Evolutionary conservation across 2,797 vertebrate species (phyloP).

Genomic region (Falco concolor): DNA sequence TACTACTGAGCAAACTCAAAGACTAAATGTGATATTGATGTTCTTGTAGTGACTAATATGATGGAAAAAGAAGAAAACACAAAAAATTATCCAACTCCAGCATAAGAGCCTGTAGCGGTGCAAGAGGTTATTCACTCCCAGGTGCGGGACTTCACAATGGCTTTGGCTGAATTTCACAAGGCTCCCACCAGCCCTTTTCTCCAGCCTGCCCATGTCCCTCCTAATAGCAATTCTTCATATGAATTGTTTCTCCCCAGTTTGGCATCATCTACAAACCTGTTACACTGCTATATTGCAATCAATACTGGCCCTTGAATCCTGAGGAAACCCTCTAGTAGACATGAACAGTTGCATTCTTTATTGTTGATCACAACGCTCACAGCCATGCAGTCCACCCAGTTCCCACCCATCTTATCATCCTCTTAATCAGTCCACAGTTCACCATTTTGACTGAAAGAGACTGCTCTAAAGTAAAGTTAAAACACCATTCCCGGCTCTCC

Average conservation of each 20-base stretch:
- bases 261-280: neutral
- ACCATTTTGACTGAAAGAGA: neutral
- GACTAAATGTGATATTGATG: neutral
- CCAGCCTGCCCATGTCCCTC: neutral
- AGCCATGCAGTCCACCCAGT: neutral
- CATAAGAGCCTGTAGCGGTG: neutral
- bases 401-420: neutral
- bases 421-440: neutral
- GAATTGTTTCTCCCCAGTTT: neutral
- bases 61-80: neutral
- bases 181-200: neutral
- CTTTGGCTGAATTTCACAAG: neutral
- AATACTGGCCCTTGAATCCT: neutral
- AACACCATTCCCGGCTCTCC: neutral
- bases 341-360: neutral
- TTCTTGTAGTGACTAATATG: neutral
- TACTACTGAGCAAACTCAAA: neutral
- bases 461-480: neutral
- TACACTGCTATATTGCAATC: neutral
- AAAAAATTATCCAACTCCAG: neutral
- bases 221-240: neutral
- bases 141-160: neutral
- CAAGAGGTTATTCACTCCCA: neutral
- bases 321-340: neutral
- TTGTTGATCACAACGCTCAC: neutral